phyloP scores from a whole-genome alignment of 2,888 invertebrate genomes.

The Lithophane ornitopus region DNA sequence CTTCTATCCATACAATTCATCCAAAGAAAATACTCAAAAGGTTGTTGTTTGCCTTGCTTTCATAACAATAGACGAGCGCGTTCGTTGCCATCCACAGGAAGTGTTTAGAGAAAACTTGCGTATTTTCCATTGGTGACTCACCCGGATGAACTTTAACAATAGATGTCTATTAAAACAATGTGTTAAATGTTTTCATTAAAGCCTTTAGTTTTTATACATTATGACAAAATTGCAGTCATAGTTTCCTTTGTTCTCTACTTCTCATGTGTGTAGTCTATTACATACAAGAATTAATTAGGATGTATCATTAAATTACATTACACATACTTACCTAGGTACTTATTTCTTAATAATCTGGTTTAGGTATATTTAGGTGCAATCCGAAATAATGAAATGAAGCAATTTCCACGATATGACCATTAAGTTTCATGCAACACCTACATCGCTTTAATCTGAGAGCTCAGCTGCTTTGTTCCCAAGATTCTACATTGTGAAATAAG shows the following conservation, averaged over 20 bases:
- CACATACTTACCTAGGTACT: conserved; percentile 17
- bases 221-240: conserved; percentile 17
- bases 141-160: conserved; percentile 71
- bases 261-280: conserved; percentile 9
- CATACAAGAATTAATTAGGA: conserved; percentile 22
- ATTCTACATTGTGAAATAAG: conserved; percentile 57
- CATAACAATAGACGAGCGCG: conserved; percentile 69
- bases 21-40: conserved; percentile 36
- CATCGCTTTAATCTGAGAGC: conserved; percentile 48
- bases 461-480: conserved; percentile 55
- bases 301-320: conserved; percentile 41
- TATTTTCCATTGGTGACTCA: conserved; percentile 69
- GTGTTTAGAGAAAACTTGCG: conserved; percentile 76
- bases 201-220: conserved; percentile 18
- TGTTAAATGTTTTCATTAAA: conserved; percentile 37
- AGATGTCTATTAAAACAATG: conserved; percentile 59
- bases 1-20: conserved; percentile 3
- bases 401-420: conserved; percentile 52
- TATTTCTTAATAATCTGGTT: conserved; percentile 37
- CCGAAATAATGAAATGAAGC: conserved; percentile 50
- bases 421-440: conserved; percentile 51
- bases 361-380: conserved; percentile 32
- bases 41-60: conserved; percentile 42
- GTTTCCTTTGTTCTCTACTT: conserved; percentile 31
- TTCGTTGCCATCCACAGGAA: conserved; percentile 80